Evolutionary conservation across 2,888 invertebrate genomes (phyloP), one percentile per base, ranked within the genome.

Genomic region (Tipula vernalis): DNA sequence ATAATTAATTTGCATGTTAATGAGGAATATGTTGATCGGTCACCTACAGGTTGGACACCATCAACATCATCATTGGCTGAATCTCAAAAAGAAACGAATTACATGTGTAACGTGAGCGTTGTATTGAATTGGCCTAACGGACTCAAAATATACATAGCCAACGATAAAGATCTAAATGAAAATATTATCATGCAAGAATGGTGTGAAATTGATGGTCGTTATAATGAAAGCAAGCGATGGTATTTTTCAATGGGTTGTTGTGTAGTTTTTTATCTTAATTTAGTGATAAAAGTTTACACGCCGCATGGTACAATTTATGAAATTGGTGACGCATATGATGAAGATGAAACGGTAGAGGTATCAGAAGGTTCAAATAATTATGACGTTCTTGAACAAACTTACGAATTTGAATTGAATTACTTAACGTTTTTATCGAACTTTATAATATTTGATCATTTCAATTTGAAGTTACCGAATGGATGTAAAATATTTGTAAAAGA

Each of bases 171-270:
- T 85, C 85, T 87, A 15, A 41, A 47, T 44, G 5, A 44, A 0
- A 12, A 86, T 18, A 18, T 86, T 44, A 18, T 88, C 18, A 85
- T 83, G 41, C 88, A 88, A 36, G 39, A 71, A 71, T 71, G 71
- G 71, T 71, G 71, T 71, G 71, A 71, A 28, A 10, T 6, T 3
- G 28, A 18, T 1, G 71, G 28, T 8, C 12, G 28, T 71, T 6
- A 39, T n/a, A 84, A 84, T 41, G 84, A 87, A 86, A 86, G n/a
- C 8, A 84, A 83, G 36, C 85, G 88, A 15, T 13, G 86, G 4
- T 87, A 87, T n/a, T 87, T 85, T 42, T 6, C 83, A 10, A 86
- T 87, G 57, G 88, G 88, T 28, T 86, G 41, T 3, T 51, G 87
- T 36, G 44, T 87, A 5, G 36, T 87, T 36, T 86, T 85, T 44